Conservation (phyloP, 2,888 invertebrate genomes). For the Pheosia gnoma region DNA sequence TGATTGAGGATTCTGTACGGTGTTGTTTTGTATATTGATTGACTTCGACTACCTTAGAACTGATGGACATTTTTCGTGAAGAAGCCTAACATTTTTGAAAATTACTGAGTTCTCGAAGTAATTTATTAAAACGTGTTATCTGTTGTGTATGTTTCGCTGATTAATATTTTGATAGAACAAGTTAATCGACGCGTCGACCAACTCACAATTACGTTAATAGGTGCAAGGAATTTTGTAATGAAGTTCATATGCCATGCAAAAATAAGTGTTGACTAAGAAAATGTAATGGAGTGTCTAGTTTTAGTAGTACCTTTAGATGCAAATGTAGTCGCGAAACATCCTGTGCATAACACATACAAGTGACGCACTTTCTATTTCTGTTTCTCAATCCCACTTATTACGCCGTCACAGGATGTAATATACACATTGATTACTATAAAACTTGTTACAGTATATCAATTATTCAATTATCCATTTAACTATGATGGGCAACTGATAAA, state of each 20-base stretch:
- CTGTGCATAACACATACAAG: not conserved
- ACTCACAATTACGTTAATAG: no score
- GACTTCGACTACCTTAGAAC: not conserved
- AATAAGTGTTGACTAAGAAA: no score
- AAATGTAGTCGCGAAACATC: not conserved
- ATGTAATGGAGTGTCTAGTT: no score
- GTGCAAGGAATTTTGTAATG: no score
- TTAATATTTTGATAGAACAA: no score
- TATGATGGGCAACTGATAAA: not conserved
- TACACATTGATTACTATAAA: not conserved
- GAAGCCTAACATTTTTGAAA: no score
- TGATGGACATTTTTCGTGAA: no score
- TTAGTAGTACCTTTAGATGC: not conserved
- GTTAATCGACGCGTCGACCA: no score
- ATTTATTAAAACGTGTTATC: no score
- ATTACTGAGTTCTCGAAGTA: no score
- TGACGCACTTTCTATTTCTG: slow-evolving; percentile 3
- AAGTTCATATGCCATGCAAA: no score
- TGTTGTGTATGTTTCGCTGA: no score
- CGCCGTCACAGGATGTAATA: not conserved
- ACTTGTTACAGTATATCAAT: not conserved
- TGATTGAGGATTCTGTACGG: slow-evolving; percentile 43
- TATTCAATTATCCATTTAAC: not conserved
- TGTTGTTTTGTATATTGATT: not conserved
- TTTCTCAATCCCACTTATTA: not conserved